Evolutionary conservation across 2,113 vertebrate species (phyloP).

Genomic region (Piaya cayana): DNA sequence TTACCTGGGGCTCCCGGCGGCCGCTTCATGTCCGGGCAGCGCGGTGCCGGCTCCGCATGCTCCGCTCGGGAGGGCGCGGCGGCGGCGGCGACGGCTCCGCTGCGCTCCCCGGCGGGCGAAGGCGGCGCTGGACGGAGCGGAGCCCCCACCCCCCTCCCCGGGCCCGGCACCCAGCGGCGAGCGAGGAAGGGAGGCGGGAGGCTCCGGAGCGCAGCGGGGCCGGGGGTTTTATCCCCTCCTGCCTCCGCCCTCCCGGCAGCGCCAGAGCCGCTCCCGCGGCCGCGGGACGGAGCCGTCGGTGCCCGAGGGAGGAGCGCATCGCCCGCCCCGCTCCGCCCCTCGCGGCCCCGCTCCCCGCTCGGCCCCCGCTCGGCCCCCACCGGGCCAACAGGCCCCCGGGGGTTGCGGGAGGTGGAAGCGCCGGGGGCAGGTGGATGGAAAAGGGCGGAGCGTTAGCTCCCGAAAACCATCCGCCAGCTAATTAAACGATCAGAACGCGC

Average conservation of each 20-base stretch:
- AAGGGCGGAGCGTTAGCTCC: background rate
- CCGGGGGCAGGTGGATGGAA: too few relatives aligned
- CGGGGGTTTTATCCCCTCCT: constrained; percentile 10
- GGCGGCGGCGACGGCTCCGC: background rate
- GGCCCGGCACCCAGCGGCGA: background rate
- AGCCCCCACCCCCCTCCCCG: too few relatives aligned
- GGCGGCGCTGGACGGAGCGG: background rate
- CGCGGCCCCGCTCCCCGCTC: background rate
- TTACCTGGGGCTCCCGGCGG: constrained; percentile 36
- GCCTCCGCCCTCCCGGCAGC: background rate
- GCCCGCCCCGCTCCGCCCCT: background rate
- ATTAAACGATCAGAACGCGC: background rate
- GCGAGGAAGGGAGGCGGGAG: background rate
- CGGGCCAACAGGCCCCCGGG: too few relatives aligned
- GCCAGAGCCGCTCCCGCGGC: background rate
- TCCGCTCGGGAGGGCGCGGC: background rate
- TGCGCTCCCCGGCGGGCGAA: background rate
- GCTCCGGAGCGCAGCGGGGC: background rate
- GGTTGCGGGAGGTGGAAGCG: too few relatives aligned
- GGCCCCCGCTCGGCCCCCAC: too few relatives aligned
- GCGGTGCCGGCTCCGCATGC: constrained; percentile 10
- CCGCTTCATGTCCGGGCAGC: background rate
- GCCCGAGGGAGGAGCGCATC: background rate
- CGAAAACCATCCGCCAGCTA: background rate
- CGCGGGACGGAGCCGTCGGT: background rate